These are phyloP conservation scores for Ennomos erosarius DNA, from an alignment of 2,888 invertebrate species.

Conservation along the genomic window DNA sequence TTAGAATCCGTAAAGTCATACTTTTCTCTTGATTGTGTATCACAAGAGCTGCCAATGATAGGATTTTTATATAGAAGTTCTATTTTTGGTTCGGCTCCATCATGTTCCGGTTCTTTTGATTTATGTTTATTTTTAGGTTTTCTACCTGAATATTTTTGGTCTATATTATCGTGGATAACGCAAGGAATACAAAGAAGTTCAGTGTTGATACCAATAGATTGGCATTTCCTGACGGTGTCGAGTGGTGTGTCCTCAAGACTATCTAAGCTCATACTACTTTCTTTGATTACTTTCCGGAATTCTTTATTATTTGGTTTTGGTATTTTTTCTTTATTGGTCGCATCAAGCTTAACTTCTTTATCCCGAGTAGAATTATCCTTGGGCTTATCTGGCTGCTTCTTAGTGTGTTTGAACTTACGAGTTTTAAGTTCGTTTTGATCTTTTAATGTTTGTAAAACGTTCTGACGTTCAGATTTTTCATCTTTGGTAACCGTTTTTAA, in stretches of 20 bases:
- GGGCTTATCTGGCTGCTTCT: slow-evolving; percentile 37
- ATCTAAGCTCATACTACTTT: slow-evolving; percentile 73
- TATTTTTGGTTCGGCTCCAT: slow-evolving; percentile 52
- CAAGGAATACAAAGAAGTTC: slow-evolving; percentile 75
- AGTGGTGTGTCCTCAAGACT: slow-evolving; percentile 64
- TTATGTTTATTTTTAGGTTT: slow-evolving; percentile 41
- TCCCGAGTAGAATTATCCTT: slow-evolving; percentile 19
- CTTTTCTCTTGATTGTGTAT: slow-evolving; percentile 49
- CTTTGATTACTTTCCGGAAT: slow-evolving; percentile 52
- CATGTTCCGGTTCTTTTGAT: slow-evolving; percentile 34
- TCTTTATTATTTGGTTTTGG: slow-evolving; percentile 37
- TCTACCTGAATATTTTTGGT: slow-evolving; percentile 46
- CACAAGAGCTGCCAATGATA: slow-evolving; percentile 59
- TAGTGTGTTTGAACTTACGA: slow-evolving; percentile 30
- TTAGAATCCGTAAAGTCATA: slow-evolving; percentile 47
- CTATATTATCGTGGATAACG: slow-evolving; percentile 65
- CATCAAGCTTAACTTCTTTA: slow-evolving; percentile 34
- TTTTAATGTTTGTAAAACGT: slow-evolving; percentile 25
- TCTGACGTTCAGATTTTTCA: slow-evolving; percentile 5
- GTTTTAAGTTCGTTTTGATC: slow-evolving; percentile 31
- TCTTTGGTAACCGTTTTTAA: slow-evolving; percentile 11
- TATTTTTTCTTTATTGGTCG: slow-evolving; percentile 35
- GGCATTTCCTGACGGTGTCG: slow-evolving; percentile 52
- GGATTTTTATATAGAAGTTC: slow-evolving; percentile 75
- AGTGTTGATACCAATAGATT: slow-evolving; percentile 71